Conservation (phyloP, 2,888 invertebrate genomes). For the Artemia sinica region DNA sequence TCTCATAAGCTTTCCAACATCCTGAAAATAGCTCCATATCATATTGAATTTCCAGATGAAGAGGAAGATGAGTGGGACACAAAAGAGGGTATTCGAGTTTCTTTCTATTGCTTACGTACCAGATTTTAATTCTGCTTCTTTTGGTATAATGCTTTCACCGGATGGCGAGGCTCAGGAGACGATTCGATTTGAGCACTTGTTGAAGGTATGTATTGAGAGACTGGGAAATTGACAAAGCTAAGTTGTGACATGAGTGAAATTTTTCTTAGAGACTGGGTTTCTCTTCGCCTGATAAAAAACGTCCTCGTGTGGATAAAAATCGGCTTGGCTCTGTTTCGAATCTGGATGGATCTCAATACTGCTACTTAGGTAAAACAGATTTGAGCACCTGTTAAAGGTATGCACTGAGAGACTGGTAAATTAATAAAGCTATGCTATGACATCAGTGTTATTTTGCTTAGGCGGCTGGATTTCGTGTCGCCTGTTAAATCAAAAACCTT, state of each 20-base stretch:
- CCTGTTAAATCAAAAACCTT: too few species aligned
- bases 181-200: slow-evolving; percentile 63
- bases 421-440: too few species aligned
- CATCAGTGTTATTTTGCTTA: too few species aligned
- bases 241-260: too few species aligned
- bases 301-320: too few species aligned
- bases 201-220: slow-evolving; percentile 36
- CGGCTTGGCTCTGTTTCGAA: too few species aligned
- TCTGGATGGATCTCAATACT: slow-evolving; percentile 45
- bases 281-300: too few species aligned
- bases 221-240: too few species aligned
- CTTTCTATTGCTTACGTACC: slow-evolving; percentile 75
- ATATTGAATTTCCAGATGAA: slow-evolving; percentile 52
- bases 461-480: too few species aligned
- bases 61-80: slow-evolving; percentile 85
- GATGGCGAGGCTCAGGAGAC: slow-evolving; percentile 87
- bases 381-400: too few species aligned
- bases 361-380: slow-evolving; percentile 54
- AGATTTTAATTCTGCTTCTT: slow-evolving; percentile 64
- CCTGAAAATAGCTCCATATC: slow-evolving; percentile 75
- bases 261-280: too few species aligned
- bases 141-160: slow-evolving; percentile 64
- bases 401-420: too few species aligned
- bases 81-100: slow-evolving; percentile 61
- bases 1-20: slow-evolving; percentile 72